Conservation (phyloP, 2,113 vertebrate species). For the Cochlearius cochlearius region DNA sequence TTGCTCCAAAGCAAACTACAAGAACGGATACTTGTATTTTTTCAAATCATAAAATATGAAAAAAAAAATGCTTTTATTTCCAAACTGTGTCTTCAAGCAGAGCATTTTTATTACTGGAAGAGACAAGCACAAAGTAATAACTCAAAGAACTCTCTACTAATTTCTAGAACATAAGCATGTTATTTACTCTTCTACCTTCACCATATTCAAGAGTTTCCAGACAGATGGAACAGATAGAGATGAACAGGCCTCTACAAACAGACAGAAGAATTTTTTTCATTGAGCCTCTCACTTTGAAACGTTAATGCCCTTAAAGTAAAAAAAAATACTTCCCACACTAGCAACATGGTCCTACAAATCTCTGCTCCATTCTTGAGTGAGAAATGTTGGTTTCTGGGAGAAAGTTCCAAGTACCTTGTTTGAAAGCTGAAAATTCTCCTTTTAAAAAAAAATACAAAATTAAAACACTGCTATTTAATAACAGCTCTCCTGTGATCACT, state of each 20-base stretch:
- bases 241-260: neutral
- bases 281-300: neutral
- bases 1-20: neutral
- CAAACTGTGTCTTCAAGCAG: neutral
- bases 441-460: neutral
- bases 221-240: too few species aligned
- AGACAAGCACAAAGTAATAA: slow-evolving; percentile 19
- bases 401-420: neutral
- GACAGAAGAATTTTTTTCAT: neutral
- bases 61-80: neutral
- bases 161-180: slow-evolving; percentile 23
- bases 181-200: neutral
- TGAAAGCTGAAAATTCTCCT: neutral
- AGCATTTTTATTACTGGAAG: slow-evolving; percentile 9
- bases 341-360: neutral
- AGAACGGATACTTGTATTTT: neutral
- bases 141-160: neutral
- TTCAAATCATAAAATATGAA: neutral
- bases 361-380: neutral
- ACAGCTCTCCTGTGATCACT: neutral
- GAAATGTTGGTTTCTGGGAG: neutral
- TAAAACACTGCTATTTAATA: neutral
- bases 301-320: neutral
- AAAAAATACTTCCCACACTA: neutral
- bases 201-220: neutral